Conservation (phyloP, 1,140 invertebrate genomes). For the Caenorhabditis elegans region WBcel235 BX284602.5:9008001-9008500, state of each 20-base stretch:
- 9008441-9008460: too few species aligned
- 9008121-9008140: not conserved
- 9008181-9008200: not conserved
- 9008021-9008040: conserved; percentile 27
- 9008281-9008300: not conserved
- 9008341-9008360: too few species aligned
- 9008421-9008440: too few species aligned
- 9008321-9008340: too few species aligned
- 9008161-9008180: not conserved
- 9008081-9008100: not conserved
- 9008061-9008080: conserved; percentile 13
- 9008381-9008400: too few species aligned
- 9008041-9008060: conserved; percentile 41
- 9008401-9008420: too few species aligned
- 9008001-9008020: conserved; percentile 63
- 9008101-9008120: not conserved
- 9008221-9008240: conserved; percentile 28
- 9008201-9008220: not conserved
- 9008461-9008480: too few species aligned
- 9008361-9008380: too few species aligned
- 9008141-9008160: not conserved
- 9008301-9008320: not conserved
- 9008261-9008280: not conserved
- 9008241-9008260: conserved; percentile 11
- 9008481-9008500: too few species aligned